Evolutionary conservation across 2,888 invertebrate species (phyloP).

Genomic region (Phortica magna): DNA sequence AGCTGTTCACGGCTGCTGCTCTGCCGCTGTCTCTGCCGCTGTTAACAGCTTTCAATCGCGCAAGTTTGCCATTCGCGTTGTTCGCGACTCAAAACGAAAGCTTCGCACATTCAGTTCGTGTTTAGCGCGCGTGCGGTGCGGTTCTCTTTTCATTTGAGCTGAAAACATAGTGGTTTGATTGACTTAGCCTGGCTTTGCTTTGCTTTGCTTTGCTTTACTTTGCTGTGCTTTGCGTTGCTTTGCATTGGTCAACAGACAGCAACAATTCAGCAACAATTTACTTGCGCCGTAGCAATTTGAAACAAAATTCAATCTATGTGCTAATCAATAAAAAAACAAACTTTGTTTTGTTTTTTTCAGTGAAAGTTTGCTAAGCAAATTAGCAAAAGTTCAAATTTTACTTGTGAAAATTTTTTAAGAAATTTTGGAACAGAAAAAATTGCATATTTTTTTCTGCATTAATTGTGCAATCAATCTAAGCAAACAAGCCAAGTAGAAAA

Average conservation of each 20-base stretch:
- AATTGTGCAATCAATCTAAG: constrained; percentile 28
- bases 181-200: constrained; percentile 1
- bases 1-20: constrained; percentile 41
- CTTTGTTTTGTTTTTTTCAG: constrained; percentile 46
- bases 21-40: not conserved
- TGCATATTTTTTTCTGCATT: constrained; percentile 18
- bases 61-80: constrained; percentile 24
- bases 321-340: not conserved
- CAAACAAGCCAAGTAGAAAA: constrained; percentile 43
- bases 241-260: too few species aligned
- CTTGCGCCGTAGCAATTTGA: not conserved
- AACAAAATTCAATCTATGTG: constrained; percentile 6
- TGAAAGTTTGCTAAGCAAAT: constrained; percentile 56
- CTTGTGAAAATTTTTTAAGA: constrained; percentile 62
- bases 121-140: constrained; percentile 73
- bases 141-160: constrained; percentile 58
- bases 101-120: constrained; percentile 67
- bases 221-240: too few species aligned
- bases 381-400: constrained; percentile 58
- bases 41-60: constrained; percentile 44
- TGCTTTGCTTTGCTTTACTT: not conserved
- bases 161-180: not conserved
- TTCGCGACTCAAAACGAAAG: constrained; percentile 30
- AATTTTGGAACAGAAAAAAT: constrained; percentile 37
- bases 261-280: not conserved